Evolutionary conservation across 2,113 vertebrate genomes (phyloP).

Genomic region (Malurus melanocephalus): DNA sequence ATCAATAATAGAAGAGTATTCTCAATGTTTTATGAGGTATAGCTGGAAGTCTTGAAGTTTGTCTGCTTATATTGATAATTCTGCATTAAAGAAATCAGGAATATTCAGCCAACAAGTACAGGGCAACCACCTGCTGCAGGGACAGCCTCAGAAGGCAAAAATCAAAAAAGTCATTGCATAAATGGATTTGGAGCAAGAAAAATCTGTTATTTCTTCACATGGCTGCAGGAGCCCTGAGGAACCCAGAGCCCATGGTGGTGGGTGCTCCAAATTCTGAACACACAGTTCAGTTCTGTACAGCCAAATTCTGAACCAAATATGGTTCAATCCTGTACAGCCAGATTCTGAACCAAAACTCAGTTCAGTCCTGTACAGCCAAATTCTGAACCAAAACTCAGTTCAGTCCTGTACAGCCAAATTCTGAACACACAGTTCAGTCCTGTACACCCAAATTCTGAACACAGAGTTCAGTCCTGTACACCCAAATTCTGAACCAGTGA

Average conservation of each 20-base stretch:
- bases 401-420: background rate
- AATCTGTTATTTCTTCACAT: background rate
- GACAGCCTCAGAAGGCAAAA: background rate
- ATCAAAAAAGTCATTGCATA: background rate
- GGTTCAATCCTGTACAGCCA: too few relatives aligned
- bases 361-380: too few relatives aligned
- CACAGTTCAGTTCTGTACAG: too few relatives aligned
- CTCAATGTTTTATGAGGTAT: constrained; percentile 21
- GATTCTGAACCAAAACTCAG: too few relatives aligned
- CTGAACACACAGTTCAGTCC: too few relatives aligned
- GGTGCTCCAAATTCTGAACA: background rate
- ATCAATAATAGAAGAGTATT: constrained; percentile 14
- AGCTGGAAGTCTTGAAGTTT: background rate
- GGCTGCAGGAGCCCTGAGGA: background rate
- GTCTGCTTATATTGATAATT: background rate
- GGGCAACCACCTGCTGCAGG: background rate
- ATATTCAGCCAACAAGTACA: background rate
- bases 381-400: too few relatives aligned
- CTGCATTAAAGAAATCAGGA: background rate
- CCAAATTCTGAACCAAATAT: too few relatives aligned
- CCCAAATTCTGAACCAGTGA: background rate
- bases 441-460: too few relatives aligned
- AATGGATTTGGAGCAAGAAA: background rate
- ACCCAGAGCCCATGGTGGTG: background rate
- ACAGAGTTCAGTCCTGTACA: background rate